phyloP scores from a whole-genome alignment of 2,888 invertebrate species.

The Gibbula magus region DNA sequence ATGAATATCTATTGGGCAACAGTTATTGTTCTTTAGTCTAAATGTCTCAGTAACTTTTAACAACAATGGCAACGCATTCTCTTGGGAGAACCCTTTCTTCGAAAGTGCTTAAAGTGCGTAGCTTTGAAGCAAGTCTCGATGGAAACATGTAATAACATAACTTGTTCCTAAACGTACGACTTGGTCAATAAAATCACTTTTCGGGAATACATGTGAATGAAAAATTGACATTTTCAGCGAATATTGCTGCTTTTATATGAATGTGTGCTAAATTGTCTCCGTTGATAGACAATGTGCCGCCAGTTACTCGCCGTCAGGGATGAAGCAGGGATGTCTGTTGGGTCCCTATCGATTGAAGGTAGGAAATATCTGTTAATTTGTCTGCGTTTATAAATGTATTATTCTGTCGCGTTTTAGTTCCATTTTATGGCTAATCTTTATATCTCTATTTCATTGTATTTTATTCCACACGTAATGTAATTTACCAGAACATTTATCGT shows the following conservation, averaged over 20 bases:
- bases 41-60: no score
- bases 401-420: not conserved
- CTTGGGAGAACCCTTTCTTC: no score
- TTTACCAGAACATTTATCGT: no score
- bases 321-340: not conserved
- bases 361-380: constrained; percentile 9
- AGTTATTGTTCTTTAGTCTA: no score
- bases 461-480: no score
- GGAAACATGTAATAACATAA: constrained; percentile 1
- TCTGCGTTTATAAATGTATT: constrained; percentile 1
- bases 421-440: no score
- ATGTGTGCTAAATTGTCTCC: constrained; percentile 18
- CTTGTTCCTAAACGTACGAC: not conserved
- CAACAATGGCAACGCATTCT: no score
- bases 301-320: not conserved
- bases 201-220: constrained; percentile 19
- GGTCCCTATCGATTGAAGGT: not conserved
- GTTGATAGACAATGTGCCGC: constrained; percentile 11
- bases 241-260: constrained; percentile 10
- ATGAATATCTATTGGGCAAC: no score
- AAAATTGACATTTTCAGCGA: constrained; percentile 12
- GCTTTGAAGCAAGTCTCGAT: not conserved
- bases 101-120: no score
- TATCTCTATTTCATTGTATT: no score
- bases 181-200: constrained; percentile 16